Percentiles rank a stretch among this genome's conserved stretches.
Conservation (phyloP, 2,113 vertebrate genomes). For the Hippocampus comes region DNA sequence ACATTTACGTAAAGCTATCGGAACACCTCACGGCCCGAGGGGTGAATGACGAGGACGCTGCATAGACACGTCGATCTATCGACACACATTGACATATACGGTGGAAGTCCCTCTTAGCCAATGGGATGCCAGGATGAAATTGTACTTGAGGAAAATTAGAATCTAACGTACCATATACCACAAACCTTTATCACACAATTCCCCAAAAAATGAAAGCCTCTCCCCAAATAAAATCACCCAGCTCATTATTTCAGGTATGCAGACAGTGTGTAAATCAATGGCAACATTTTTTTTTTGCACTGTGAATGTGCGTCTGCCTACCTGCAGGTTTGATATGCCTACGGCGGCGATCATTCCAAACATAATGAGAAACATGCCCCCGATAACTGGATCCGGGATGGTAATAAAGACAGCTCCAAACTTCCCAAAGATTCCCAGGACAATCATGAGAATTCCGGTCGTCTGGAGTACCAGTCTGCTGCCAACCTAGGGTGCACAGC, state of each 20-base stretch:
- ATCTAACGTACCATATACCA: background rate
- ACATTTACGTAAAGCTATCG: too few species aligned
- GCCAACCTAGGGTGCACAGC: constrained; percentile 64
- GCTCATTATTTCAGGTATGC: background rate
- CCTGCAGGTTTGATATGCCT: constrained; percentile 79
- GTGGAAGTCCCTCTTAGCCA: too few species aligned
- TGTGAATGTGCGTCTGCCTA: constrained; percentile 26
- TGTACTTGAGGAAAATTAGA: background rate
- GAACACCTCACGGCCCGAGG: too few species aligned
- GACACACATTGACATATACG: too few species aligned
- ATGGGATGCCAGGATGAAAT: too few species aligned
- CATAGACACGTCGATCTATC: too few species aligned
- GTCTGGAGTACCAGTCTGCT: constrained; percentile 75
- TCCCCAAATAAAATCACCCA: background rate
- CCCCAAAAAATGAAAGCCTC: background rate
- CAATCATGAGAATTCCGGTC: constrained; percentile 73
- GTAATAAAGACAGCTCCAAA: constrained; percentile 78
- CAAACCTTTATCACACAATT: background rate
- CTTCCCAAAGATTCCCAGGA: constrained; percentile 77
- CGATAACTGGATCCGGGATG: constrained; percentile 77
- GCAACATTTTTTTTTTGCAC: background rate
- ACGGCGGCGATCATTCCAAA: constrained; percentile 80
- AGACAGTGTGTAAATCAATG: background rate
- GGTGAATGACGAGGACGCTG: too few species aligned
- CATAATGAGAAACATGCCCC: constrained; percentile 82